Evolutionary conservation across 2,113 vertebrate genomes (phyloP).

Genomic region (Sitta europaea): DNA sequence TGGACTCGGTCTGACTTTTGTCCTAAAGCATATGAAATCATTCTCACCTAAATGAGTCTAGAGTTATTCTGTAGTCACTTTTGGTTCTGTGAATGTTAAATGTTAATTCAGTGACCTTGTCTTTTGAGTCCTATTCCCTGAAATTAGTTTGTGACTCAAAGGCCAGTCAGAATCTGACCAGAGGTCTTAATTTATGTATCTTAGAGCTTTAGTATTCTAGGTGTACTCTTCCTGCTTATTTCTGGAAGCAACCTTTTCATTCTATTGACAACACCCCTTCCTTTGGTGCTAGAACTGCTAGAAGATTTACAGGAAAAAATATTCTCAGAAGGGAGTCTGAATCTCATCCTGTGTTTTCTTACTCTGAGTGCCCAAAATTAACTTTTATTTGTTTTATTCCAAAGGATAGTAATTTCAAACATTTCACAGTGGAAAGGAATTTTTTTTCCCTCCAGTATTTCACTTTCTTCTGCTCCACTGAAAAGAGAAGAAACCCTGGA

Average conservation of each 20-base stretch:
- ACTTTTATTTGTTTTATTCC: neutral
- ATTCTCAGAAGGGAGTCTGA: neutral
- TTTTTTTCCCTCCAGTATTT: neutral
- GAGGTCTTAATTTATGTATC: neutral
- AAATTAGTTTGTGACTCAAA: neutral
- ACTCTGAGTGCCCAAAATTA: neutral
- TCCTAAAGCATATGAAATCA: neutral
- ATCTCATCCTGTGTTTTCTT: neutral
- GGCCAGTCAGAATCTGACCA: neutral
- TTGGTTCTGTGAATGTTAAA: neutral
- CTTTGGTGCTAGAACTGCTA: neutral
- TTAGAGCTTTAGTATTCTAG: neutral
- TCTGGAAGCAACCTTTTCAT: neutral
- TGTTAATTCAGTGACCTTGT: neutral
- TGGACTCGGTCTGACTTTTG: neutral
- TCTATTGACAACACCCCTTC: neutral
- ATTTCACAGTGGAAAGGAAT: neutral
- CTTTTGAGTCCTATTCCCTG: neutral
- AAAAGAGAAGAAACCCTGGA: neutral
- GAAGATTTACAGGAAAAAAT: neutral
- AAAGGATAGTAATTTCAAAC: neutral
- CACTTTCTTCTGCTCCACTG: neutral
- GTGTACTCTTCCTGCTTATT: neutral
- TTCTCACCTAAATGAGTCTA: neutral
- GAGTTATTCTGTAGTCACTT: neutral